Evolutionary conservation across 2,888 invertebrate species (phyloP).

Genomic region (Nymphalis polychloros): DNA sequence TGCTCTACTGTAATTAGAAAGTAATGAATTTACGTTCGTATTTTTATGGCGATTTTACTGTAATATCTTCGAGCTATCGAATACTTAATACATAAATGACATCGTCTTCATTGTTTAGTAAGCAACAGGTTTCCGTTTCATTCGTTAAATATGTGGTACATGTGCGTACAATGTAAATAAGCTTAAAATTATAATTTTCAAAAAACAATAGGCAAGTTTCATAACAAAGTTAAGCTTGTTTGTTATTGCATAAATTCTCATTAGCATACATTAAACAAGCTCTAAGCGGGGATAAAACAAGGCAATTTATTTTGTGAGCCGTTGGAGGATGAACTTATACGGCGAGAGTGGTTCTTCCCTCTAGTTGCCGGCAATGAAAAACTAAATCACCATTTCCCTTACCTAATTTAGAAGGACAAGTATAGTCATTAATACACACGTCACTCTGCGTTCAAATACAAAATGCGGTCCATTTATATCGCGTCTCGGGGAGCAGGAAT

Average conservation of each 20-base stretch:
- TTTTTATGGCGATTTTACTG: conserved; percentile 28
- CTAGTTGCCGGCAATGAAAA: conserved; percentile 67
- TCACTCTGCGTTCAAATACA: conserved; percentile 79
- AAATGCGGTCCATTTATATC: conserved; percentile 80
- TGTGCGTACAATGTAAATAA: conserved; percentile 5
- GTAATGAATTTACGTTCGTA: conserved; percentile 67
- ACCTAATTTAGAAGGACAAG: conserved; percentile 81
- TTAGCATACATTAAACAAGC: conserved; percentile 44
- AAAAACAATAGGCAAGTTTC: conserved; percentile 30
- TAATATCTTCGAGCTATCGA: not conserved
- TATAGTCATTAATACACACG: conserved; percentile 80
- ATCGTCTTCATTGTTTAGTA: not conserved
- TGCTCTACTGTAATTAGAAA: conserved; percentile 69
- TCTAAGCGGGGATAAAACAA: conserved; percentile 42
- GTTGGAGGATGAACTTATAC: conserved; percentile 39
- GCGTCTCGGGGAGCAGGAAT: conserved; percentile 76
- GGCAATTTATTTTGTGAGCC: conserved; percentile 41
- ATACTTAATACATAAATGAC: not conserved
- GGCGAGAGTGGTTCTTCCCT: conserved; percentile 44
- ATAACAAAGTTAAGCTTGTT: conserved; percentile 33
- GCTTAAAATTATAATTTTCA: conserved; percentile 13
- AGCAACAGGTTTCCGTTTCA: not conserved
- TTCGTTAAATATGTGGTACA: not conserved
- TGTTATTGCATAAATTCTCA: conserved; percentile 39
- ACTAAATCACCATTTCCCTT: conserved; percentile 78